Percentiles rank a stretch among this genome's conserved stretches.
These are phyloP conservation scores for Xiphorhynchus erythropygius DNA, from an alignment of 2,797 vertebrate species.

Conservation along the genomic window DNA sequence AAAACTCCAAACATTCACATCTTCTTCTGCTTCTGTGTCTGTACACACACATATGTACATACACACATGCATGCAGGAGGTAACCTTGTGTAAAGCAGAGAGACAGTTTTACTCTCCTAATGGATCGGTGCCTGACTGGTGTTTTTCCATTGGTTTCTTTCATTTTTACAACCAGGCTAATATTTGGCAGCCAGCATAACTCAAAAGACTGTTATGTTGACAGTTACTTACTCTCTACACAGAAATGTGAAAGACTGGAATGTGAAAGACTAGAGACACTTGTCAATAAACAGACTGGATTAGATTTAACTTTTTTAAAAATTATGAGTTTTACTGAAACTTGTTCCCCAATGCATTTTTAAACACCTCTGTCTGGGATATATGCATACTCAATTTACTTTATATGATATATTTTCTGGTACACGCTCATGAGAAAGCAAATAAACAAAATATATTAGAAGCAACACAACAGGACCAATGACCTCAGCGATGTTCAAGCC, in stretches of 20 bases:
- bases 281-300: background rate
- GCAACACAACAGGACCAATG: background rate
- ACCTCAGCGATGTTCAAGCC: background rate
- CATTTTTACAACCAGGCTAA: background rate
- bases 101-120: background rate
- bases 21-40: background rate
- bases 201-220: background rate
- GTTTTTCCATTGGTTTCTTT: background rate
- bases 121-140: background rate
- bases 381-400: background rate
- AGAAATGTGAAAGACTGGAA: background rate
- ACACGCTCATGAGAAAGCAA: background rate
- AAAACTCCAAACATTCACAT: background rate
- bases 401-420: background rate
- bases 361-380: background rate
- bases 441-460: background rate
- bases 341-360: background rate
- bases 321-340: background rate
- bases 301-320: background rate
- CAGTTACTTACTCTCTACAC: background rate
- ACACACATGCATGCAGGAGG: background rate
- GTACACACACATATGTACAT: accelerated
- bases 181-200: background rate
- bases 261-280: background rate
- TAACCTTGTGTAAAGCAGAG: background rate